Base-by-base conservation (phyloP, 2,888 invertebrate genomes). In the Tetranychus piercei region DNA sequence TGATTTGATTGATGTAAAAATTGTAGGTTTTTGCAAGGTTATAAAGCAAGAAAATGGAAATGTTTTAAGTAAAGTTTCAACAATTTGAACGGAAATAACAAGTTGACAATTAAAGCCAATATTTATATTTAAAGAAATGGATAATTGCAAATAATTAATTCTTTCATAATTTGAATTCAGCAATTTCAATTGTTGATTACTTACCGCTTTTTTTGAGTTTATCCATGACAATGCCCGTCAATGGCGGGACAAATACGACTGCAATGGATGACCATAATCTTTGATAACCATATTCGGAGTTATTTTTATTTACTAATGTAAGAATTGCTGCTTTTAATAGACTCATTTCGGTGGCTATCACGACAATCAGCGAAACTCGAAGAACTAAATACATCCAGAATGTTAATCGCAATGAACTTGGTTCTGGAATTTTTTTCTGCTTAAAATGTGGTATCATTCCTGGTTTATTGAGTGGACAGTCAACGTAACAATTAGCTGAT, bases 341-440 rank as follows among this genome's bases (percentile, higher is more conserved):
- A 18, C 73, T 73, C 69, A 72, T 74, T 9, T 74, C 74, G 11
- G 89, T 89, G 9, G 80, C 80, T 67, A 79, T 78, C 22, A 78
- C 76, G 71, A 80, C 75, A 0, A 89, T 89, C 8, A 80, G 77
- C 18, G 80, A 74, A 8, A 79, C 76, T 34, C 80, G 75, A 34
- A 79, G 76, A 23, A 80, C 73, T 7, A 80, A 79, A 81, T 90
- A 90, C 1, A 87, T 80, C 89, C 89, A 89, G 81, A 90, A 90
- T 0, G 89, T 89, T 75, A 89, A 82, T 1, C 83, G 1, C 74
- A 73, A 66, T 67, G 67, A 75, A 22, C 64, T 45, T 55, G 55
- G 64, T 18, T 74, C 64, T 18, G 18, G 6, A 66, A 74, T 55
- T 11, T 5, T 55, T 4, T 64, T 45, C 43, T 73, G 73, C 1